Base-by-base conservation (phyloP, 2,888 invertebrate genomes). In the Euzophera pinguis region DNA sequence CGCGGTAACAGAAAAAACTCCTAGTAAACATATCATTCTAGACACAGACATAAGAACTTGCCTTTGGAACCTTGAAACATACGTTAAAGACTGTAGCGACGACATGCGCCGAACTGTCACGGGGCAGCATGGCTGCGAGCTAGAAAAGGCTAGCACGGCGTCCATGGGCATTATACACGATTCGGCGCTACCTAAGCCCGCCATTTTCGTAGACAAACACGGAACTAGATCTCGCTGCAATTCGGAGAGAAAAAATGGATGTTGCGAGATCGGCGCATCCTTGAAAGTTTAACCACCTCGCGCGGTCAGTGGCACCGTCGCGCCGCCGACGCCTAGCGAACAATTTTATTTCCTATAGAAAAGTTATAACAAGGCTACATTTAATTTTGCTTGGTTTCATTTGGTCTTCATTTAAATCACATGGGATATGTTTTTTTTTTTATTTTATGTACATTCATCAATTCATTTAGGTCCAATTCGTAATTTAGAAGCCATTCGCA, bases 271-370 rank as follows among this genome's bases (percentile, higher is more conserved):
- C 67, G 67, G 68, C 71, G 73, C 78, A 76, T 74, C 83, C 83
- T 82, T 81, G 83, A 83, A 68, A 81, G 83, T 78, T 79, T 73
- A 78, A 69, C 76, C 75, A 80, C 82, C 82, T 63, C 80, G 74
- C 69, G 72, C 76, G 73, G 75, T 73, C 78, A 71, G 62, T 71
- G 79, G 64, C 74, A 69, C 62, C 69, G 64, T 61, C 65, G 64
- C 29, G 49, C 39, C 37, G 37, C 12, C 48, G 48, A 16, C 45
- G 45, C 34, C 45, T 55, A 45, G 9, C 13, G 14, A 32, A 14
- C 53, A 17, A 55, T 55, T 56, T 39, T 1, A 39, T 39, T 39
- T 34, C 32, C 45, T 45, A 45, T 45, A 34, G 32, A 34, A 34
- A 45, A 45, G 32, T 45, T 45, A 14, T 43, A 32, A 32, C 32